A percentile compares a stretch with the other conserved stretches of the same genome.
phyloP scores from a whole-genome alignment of 1,140 invertebrate species.

The Drosophila pectinifera region DNA sequence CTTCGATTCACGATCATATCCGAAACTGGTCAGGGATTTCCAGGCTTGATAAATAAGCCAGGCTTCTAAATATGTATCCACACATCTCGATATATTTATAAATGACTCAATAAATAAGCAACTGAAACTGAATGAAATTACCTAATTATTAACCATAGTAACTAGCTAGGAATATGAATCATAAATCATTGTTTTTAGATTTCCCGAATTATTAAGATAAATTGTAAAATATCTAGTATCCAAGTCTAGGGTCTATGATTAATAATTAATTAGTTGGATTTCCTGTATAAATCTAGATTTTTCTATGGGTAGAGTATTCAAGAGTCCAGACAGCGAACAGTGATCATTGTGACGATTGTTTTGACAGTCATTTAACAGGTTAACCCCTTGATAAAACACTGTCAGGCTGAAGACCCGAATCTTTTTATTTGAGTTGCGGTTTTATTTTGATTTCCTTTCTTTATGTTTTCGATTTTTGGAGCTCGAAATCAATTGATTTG shows the following conservation, averaged over 20 bases:
- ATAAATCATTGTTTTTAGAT: not conserved
- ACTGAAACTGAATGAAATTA: not conserved
- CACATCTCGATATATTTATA: slow-evolving; percentile 2
- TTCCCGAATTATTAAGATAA: not conserved
- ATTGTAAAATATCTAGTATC: too few species aligned
- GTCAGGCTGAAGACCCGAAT: slow-evolving; percentile 38
- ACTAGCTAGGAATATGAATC: slow-evolving; percentile 10
- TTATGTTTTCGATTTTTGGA: slow-evolving; percentile 7
- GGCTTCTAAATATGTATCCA: not conserved
- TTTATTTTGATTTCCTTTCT: slow-evolving; percentile 21
- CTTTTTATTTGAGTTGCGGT: slow-evolving; percentile 21
- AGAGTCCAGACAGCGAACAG: not conserved
- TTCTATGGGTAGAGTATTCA: slow-evolving; percentile 4
- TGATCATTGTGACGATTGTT: slow-evolving; percentile 7
- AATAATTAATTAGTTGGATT: too few species aligned
- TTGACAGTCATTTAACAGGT: slow-evolving; percentile 13
- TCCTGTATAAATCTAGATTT: too few species aligned
- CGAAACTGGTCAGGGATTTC: slow-evolving; percentile 8
- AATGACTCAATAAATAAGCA: slow-evolving; percentile 18
- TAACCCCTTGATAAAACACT: slow-evolving; percentile 32
- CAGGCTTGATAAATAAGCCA: slow-evolving; percentile 9
- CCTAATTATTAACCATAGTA: too few species aligned
- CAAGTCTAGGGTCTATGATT: not conserved
- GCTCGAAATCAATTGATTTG: slow-evolving; percentile 28
- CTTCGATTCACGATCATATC: slow-evolving; percentile 23